phyloP scores from a whole-genome alignment of 2,113 vertebrate species.

The Indicator indicator region DNA sequence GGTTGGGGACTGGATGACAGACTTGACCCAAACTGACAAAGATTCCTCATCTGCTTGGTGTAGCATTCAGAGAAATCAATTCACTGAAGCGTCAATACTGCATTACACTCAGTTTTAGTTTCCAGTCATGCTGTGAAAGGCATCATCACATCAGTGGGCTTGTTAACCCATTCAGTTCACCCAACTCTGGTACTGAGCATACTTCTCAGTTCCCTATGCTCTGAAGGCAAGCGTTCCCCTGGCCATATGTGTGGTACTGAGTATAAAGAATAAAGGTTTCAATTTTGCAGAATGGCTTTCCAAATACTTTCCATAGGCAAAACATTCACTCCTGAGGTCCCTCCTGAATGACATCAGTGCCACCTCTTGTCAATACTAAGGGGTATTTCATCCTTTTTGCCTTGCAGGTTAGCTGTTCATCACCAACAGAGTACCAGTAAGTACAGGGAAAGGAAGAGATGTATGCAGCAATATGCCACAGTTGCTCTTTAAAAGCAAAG shows the following conservation, averaged over 20 bases:
- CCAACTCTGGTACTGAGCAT: neutral
- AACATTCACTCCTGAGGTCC: neutral
- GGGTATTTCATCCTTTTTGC: neutral
- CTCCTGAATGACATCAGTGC: neutral
- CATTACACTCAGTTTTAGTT: neutral
- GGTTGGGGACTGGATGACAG: neutral
- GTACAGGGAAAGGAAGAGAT: neutral
- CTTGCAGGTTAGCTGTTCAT: neutral
- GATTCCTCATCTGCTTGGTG: constrained; percentile 30
- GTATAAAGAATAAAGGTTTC: neutral
- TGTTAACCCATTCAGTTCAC: neutral
- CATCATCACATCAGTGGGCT: neutral
- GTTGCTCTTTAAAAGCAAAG: neutral
- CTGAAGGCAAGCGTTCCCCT: neutral
- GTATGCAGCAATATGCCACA: neutral
- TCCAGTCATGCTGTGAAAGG: neutral
- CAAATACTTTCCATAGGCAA: neutral
- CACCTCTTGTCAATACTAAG: neutral
- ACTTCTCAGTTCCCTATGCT: neutral
- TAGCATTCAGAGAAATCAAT: constrained; percentile 30
- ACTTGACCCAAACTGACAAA: constrained; percentile 51
- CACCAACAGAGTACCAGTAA: neutral
- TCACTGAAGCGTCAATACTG: neutral
- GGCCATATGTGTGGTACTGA: neutral
- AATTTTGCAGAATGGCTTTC: neutral